phyloP scores from a whole-genome alignment of 2,113 vertebrate species.

The Siniperca knerii region DNA sequence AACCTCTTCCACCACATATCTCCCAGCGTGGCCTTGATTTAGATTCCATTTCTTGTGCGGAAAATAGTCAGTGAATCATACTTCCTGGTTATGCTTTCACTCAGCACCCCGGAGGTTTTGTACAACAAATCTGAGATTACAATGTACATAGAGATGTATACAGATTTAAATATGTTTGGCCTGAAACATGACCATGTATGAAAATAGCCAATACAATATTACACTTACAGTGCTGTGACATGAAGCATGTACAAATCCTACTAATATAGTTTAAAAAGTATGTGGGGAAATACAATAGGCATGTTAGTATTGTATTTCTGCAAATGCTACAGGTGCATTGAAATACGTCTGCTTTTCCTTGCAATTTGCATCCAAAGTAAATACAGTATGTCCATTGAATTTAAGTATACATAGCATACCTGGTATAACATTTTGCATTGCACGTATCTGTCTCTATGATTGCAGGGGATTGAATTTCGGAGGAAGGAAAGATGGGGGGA shows the following conservation, averaged over 20 bases:
- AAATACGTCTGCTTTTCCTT: not conserved
- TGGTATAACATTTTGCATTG: slow-evolving; percentile 44
- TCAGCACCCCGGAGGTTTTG: slow-evolving; percentile 22
- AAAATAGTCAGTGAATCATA: slow-evolving; percentile 66
- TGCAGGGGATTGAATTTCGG: slow-evolving; percentile 42
- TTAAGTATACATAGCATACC: slow-evolving; percentile 26
- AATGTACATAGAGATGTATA: not conserved
- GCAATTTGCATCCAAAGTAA: slow-evolving; percentile 1
- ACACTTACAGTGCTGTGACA: not conserved
- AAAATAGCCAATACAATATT: not conserved
- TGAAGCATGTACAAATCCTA: not conserved
- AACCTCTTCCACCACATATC: slow-evolving; percentile 50
- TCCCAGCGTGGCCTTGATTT: slow-evolving; percentile 63
- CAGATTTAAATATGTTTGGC: not conserved
- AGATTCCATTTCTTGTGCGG: slow-evolving; percentile 37
- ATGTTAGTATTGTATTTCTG: not conserved
- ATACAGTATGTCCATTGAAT: slow-evolving; percentile 14
- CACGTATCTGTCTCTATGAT: slow-evolving; percentile 30
- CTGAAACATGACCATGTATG: not conserved
- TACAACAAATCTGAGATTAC: slow-evolving; percentile 26
- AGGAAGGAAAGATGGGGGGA: slow-evolving; percentile 39
- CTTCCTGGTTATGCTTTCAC: slow-evolving; percentile 62
- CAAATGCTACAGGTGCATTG: slow-evolving; percentile 33
- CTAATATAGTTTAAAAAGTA: not conserved
- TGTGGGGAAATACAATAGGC: not conserved